Evolutionary conservation across 2,888 invertebrate genomes (phyloP).

Genomic region (Drosophila lutescens): DNA sequence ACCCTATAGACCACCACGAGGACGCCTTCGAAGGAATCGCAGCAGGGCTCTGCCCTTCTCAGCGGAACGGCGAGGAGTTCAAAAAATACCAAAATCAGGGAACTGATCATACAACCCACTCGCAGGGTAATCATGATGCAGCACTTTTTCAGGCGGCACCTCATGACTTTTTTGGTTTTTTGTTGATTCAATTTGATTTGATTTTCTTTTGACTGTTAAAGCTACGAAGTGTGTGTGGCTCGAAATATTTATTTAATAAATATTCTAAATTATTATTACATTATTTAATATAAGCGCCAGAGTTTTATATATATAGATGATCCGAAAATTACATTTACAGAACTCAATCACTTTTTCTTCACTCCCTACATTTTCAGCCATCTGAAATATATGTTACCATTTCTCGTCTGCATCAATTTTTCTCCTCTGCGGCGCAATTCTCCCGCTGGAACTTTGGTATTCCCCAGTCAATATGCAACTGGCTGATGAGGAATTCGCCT

Average conservation of each 20-base stretch:
- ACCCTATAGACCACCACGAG: background rate
- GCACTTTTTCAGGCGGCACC: conserved; percentile 10
- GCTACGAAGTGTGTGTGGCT: background rate
- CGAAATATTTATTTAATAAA: no score
- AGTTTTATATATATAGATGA: no score
- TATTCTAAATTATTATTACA: no score
- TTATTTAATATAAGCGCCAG: no score
- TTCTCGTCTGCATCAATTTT: background rate
- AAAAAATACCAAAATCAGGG: conserved; percentile 21
- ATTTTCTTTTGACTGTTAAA: background rate
- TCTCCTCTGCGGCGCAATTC: conserved; percentile 2
- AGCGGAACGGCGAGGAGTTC: conserved; percentile 15
- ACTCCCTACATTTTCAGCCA: no score
- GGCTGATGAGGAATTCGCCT: conserved; percentile 29
- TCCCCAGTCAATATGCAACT: conserved; percentile 54
- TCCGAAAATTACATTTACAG: no score
- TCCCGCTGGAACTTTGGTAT: conserved; percentile 8
- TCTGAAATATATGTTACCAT: background rate
- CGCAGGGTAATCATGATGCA: conserved; percentile 23
- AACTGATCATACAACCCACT: conserved; percentile 33
- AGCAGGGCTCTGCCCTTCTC: background rate
- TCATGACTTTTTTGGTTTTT: background rate
- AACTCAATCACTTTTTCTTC: no score
- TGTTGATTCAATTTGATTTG: background rate
- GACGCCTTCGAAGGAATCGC: background rate